phyloP scores from a whole-genome alignment of 2,888 invertebrate genomes.

The Parascotia fuliginaria region DNA sequence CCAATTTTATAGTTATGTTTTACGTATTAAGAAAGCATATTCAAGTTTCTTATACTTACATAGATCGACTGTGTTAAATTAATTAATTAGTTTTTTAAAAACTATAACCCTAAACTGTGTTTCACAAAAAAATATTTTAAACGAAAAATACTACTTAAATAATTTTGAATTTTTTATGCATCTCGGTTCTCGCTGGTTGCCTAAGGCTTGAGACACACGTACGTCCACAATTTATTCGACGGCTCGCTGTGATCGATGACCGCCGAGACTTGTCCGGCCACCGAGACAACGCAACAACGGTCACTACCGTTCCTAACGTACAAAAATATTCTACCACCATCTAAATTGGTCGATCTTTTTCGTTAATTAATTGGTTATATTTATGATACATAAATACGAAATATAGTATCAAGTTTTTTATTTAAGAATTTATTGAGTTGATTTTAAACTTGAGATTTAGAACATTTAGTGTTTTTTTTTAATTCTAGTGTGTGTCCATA shows the following conservation, averaged over 20 bases:
- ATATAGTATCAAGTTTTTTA: not conserved
- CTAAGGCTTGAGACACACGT: slow-evolving; percentile 47
- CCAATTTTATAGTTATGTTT: too few species aligned
- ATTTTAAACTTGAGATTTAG: too few species aligned
- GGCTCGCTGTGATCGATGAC: slow-evolving; percentile 79
- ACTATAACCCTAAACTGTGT: too few species aligned
- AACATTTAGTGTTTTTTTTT: too few species aligned
- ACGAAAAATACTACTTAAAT: not conserved
- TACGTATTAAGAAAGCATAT: too few species aligned
- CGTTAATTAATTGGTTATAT: slow-evolving; percentile 39
- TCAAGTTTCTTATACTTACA: too few species aligned
- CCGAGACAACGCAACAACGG: slow-evolving; percentile 63
- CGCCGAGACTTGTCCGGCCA: slow-evolving; percentile 66
- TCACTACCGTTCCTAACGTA: slow-evolving; percentile 70
- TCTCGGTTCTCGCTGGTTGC: slow-evolving; percentile 11
- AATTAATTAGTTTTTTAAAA: too few species aligned
- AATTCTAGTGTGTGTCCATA: too few species aligned
- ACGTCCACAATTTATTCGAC: slow-evolving; percentile 74
- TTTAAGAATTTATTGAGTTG: too few species aligned
- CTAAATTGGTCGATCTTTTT: slow-evolving; percentile 55
- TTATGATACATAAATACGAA: not conserved
- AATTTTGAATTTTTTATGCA: too few species aligned
- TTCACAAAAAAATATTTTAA: not conserved
- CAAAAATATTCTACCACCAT: slow-evolving; percentile 59
- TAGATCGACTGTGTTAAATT: too few species aligned